Conservation (phyloP, 1,140 invertebrate species). For the Drosophila truncata region DNA sequence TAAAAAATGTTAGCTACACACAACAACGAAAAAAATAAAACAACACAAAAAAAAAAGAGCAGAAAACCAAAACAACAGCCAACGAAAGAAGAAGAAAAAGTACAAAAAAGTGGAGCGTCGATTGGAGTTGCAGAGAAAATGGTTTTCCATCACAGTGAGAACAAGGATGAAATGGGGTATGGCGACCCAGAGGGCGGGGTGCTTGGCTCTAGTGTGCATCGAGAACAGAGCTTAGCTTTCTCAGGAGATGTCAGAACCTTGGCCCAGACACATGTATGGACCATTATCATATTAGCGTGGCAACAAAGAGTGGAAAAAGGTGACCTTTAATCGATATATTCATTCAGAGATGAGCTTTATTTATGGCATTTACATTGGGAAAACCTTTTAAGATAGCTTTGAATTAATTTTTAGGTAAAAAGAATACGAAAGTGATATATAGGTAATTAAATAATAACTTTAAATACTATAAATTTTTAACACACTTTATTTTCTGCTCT, state of each 20-base stretch:
- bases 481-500: too few species aligned
- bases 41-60: not conserved
- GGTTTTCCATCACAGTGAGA: constrained; percentile 62
- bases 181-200: constrained; percentile 6
- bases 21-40: constrained; percentile 36
- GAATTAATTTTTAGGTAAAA: not conserved
- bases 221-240: constrained; percentile 56
- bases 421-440: not conserved
- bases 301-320: constrained; percentile 9
- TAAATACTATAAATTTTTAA: not conserved
- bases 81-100: constrained; percentile 13
- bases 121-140: constrained; percentile 66
- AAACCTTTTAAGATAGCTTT: not conserved
- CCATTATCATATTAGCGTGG: constrained; percentile 48
- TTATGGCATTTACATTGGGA: too few species aligned
- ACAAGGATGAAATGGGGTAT: constrained; percentile 28
- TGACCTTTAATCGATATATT: constrained; percentile 17
- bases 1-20: constrained; percentile 74
- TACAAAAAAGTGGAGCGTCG: constrained; percentile 75
- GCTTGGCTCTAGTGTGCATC: constrained; percentile 32
- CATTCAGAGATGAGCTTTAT: not conserved
- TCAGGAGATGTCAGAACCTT: constrained; percentile 36
- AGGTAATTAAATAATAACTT: not conserved
- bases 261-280: constrained; percentile 21
- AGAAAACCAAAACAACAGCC: constrained; percentile 27